Conservation (phyloP, 2,888 invertebrate species). For the Ormia ochracea region DNA sequence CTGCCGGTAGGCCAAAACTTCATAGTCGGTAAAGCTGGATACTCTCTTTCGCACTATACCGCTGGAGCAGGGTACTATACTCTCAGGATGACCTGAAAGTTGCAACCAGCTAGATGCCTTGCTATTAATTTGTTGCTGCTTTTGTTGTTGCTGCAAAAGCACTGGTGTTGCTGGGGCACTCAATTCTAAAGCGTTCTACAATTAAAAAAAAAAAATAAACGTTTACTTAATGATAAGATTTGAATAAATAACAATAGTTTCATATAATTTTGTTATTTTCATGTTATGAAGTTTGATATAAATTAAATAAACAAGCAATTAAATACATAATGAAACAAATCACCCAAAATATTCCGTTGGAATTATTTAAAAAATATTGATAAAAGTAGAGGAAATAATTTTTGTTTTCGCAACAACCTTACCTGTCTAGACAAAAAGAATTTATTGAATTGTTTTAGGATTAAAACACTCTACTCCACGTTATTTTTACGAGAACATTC, state of each 20-base stretch:
- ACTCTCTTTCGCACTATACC: constrained; percentile 96
- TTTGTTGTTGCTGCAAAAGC: constrained; percentile 82
- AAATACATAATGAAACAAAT: not conserved
- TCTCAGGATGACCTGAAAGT: constrained; percentile 93
- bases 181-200: constrained; percentile 92
- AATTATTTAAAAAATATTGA: not conserved
- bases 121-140: constrained; percentile 74
- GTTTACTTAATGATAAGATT: constrained; percentile 31
- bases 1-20: constrained; percentile 87
- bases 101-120: constrained; percentile 86
- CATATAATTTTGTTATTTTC: not conserved
- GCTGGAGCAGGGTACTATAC: constrained; percentile 93
- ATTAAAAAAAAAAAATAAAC: constrained; percentile 66
- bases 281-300: not conserved
- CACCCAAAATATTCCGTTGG: constrained; percentile 19
- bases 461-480: too few relatives aligned
- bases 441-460: not conserved
- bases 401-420: not conserved
- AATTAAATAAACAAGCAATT: not conserved
- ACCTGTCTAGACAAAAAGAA: not conserved
- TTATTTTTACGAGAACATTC: too few relatives aligned
- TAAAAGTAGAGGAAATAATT: not conserved
- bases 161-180: constrained; percentile 94
- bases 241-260: not conserved
- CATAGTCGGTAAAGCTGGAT: constrained; percentile 84